Base-by-base conservation (phyloP, 2,888 invertebrate genomes). In the Thereva nobilitata region DNA sequence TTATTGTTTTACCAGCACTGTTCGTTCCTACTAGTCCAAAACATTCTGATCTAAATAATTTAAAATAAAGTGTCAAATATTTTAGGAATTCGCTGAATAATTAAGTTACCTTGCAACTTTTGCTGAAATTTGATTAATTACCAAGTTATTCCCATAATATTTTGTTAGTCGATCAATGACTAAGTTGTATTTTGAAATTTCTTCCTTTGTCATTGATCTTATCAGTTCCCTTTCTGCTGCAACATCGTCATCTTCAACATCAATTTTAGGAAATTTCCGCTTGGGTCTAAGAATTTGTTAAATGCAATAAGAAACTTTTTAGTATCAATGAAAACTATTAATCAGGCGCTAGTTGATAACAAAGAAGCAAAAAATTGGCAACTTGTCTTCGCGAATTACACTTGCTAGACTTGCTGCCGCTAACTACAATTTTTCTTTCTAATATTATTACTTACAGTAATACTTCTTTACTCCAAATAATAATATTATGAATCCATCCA, bases 1-100 rank as follows among this genome's bases (percentile, higher is more conserved):
- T 94, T 1, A 89, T 88, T 0, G 92, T 93, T 79, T 93, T 94
- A 0, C 93, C 93, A 3, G 93, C 93, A 8, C 94, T 93, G 77
- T 94, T 93, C 0, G 92, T 88, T 0, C 93, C 92, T 56, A 93
- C 81, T 49, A 93, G 79, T 1, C 93, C 93, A 75, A 93, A 93
- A 75, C 92, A 92, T 80, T 93, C 93, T 7, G 86, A 86, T 67
- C 87, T 78, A 12, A 7, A 49, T 23, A 23, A 23, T 2, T 38
- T 35, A 55, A 42, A 63, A 35, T 49, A 40, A 8, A 37, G 2
- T 35, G 35, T n/a, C 0, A 8, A 55, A 23, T 23, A 2, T 2
- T 23, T 23, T 23, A 23, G 23, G 2, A 23, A 23, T 23, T 2
- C 2, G 2, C 23, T 23, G 23, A 23, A 23, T 23, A 23, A 23